Evolutionary conservation across 1,140 invertebrate genomes (phyloP), one percentile per base, ranked within the genome.

Genomic region (Oncopeltus fasciatus): DNA sequence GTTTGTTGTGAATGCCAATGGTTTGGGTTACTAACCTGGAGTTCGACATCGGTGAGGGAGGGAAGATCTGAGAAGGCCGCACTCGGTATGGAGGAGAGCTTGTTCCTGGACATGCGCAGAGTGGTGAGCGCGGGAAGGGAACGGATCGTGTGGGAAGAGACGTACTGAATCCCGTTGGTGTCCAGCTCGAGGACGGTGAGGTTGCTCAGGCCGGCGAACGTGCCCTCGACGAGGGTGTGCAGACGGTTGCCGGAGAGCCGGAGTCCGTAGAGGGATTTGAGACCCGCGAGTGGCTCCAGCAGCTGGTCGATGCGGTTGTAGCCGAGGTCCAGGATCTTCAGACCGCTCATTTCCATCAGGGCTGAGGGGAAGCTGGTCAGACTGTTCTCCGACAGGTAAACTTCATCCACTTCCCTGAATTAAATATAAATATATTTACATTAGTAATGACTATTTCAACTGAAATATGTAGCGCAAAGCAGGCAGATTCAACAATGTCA

Each of bases 341-440:
- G 72, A 60, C 80, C 80, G 21, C 79, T 78, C 59, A 90, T 75
- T 63, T 80, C 80, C 47, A 82, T 80, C 60, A 92, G 72, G 33
- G 84, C 83, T 47, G 77, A 74, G 3, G 87, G 85, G 61, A 94
- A 77, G 67, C 84, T 79, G 1, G 80, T 77, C 53, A 94, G 71
- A 64, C 80, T 79, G 73, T 93, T 93, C 64, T 87, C 81, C 4
- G 89, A 88, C 56, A 88, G 78, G 70, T 88, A 83, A 3, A 93
- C 68, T 65, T 82, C 80, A 72, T 86, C 79, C 60, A 92, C 74
- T 47, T 85, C 78, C 63, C 82, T 80, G 64, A 67, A 73, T 71
- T 14, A 57, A 60, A 38, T 49, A 65, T 24, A 1, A 2, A 49
- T 20, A 3, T 16, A 44, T 18, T 16, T 16, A 12, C 1, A 44